These are phyloP conservation scores for Drosophila meridiana DNA, from an alignment of 2,888 invertebrate species.

Conservation along the genomic window DNA sequence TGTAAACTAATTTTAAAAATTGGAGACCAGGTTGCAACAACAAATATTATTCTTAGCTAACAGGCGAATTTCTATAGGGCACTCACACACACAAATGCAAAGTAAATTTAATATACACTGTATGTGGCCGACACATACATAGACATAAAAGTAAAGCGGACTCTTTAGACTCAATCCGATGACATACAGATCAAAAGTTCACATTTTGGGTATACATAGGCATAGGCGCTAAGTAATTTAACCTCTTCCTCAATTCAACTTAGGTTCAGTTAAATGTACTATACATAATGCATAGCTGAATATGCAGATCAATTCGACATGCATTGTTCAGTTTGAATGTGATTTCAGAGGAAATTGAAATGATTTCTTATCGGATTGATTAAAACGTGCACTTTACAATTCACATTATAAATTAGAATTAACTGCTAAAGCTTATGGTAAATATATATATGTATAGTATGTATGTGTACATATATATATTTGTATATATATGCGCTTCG, in stretches of 20 bases:
- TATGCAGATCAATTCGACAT: conserved; percentile 34
- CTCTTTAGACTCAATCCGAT: conserved; percentile 33
- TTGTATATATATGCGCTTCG: conserved; percentile 37
- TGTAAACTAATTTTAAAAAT: conserved; percentile 40
- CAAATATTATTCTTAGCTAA: conserved; percentile 49
- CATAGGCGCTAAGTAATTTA: conserved; percentile 15
- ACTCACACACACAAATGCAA: conserved; percentile 49
- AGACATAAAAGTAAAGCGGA: conserved; percentile 17
- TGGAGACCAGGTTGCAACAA: conserved; percentile 42
- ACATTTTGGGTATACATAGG: conserved; percentile 19
- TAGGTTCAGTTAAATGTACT: conserved; percentile 15
- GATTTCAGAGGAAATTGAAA: conserved; percentile 1
- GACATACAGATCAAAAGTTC: conserved; percentile 25
- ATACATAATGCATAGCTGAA: conserved; percentile 4
- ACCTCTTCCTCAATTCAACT: conserved; percentile 23
- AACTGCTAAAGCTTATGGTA: conserved; percentile 70
- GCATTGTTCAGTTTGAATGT: conserved; percentile 20
- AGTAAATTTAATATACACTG: conserved; percentile 20
- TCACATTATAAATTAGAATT: conserved; percentile 64
- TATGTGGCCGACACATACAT: conserved; percentile 20
- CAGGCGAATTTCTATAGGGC: conserved; percentile 21
- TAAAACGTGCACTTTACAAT: conserved; percentile 51
- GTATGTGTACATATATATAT: not conserved
- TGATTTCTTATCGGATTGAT: conserved; percentile 29
- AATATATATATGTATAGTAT: conserved; percentile 70